Percentiles rank a stretch among this genome's conserved stretches.
These are phyloP conservation scores for Spialia ferax DNA, from an alignment of 2,888 invertebrate species.

Conservation along the genomic window DNA sequence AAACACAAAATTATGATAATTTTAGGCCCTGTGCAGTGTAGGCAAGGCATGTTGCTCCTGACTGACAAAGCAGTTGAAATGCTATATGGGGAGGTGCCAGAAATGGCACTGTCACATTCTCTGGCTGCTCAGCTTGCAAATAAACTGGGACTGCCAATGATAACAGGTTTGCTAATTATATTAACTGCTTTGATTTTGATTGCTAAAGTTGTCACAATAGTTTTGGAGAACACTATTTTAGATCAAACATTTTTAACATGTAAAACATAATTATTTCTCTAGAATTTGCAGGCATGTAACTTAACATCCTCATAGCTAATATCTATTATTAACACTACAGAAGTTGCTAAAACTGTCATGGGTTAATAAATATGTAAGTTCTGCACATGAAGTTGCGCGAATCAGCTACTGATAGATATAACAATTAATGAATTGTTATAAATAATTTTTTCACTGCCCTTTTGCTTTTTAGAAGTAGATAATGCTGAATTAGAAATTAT, in stretches of 20 bases:
- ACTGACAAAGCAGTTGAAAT: conserved; percentile 86
- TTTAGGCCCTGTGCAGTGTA: conserved; percentile 89
- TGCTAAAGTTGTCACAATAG: neutral
- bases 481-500: neutral
- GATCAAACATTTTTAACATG: too few species aligned
- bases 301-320: too few species aligned
- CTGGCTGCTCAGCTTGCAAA: conserved; percentile 87
- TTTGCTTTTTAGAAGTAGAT: neutral
- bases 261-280: too few species aligned
- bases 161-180: neutral
- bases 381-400: too few species aligned
- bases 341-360: too few species aligned
- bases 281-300: too few species aligned
- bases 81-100: conserved; percentile 92
- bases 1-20: neutral
- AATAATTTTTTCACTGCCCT: neutral
- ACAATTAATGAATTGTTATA: too few species aligned
- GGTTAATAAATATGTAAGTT: too few species aligned
- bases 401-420: too few species aligned
- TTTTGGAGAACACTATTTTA: too few species aligned
- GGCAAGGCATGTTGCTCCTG: conserved; percentile 89
- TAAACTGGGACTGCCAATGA: conserved; percentile 62
- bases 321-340: too few species aligned
- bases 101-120: conserved; percentile 85
- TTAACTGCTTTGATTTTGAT: neutral